Base-by-base conservation (phyloP, 2,888 invertebrate genomes). In the Euzetes globulus region DNA sequence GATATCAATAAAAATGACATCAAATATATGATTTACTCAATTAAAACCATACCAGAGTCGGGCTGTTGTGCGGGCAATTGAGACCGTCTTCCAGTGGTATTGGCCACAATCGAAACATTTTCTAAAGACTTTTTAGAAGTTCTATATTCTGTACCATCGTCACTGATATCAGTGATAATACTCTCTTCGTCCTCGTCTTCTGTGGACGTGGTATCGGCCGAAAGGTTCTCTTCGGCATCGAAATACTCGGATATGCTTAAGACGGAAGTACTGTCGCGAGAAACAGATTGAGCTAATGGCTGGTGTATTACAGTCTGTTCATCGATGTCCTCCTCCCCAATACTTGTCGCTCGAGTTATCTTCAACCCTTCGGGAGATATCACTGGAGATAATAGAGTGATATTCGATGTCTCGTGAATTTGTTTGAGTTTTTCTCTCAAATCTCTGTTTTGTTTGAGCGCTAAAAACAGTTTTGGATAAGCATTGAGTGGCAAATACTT, bases 171-270 rank as follows among this genome's bases (percentile, higher is more conserved):
- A 50, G 77, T 78, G 29, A 76, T 76, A 25, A 73, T 37, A 25
- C 78, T 77, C 22, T 79, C 78, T 17, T 78, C 76, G 70, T 80
- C 79, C 77, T 81, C 81, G 63, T 80, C 90, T 80, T 90, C 90
- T 1, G 90, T 89, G 1, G 90, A 89, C 1, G 89, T 89, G 0
- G 88, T 82, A 73, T 80, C 79, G 25, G 80, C 80, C 29, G 81
- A 82, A n/a, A 81, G 79, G 77, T 85, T 82, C 78, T 90, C 91
- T 81, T 90, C 89, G 0, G 91, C 91, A 82, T 91, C 91, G 81
- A 90, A 91, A 84, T 91, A 91, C 83, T 91, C 90, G 0, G 89
- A 88, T 0, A 88, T 88, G 75, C 89, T 89, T 29, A 89, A 87
- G 79, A 90, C 88, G 0, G 90, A 90, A 72, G 82, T 81, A 29